These are phyloP conservation scores for Mythimna vitellina DNA, from an alignment of 2,888 invertebrate genomes.

Conservation along the genomic window DNA sequence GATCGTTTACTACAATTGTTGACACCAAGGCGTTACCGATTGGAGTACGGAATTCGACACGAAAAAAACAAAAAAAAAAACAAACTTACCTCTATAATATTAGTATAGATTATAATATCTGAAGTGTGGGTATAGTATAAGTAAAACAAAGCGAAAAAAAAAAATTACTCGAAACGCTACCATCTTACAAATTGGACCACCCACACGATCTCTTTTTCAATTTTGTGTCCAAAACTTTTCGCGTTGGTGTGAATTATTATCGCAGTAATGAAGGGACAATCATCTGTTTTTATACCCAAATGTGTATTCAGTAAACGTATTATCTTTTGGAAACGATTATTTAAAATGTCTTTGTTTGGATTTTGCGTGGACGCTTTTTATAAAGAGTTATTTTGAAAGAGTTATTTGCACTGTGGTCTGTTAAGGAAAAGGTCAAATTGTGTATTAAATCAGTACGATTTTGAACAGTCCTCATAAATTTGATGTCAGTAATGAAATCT, in stretches of 20 bases:
- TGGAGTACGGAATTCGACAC: too few species aligned
- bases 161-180: constrained; percentile 21
- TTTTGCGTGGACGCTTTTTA: constrained; percentile 23
- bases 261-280: constrained; percentile 72
- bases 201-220: constrained; percentile 60
- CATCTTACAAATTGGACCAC: constrained; percentile 41
- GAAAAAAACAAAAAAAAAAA: too few species aligned
- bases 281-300: constrained; percentile 67
- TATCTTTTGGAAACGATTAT: constrained; percentile 53
- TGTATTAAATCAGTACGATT: not conserved
- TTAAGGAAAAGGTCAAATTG: not conserved
- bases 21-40: too few species aligned
- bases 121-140: too few species aligned
- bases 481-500: not conserved
- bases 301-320: constrained; percentile 58
- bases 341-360: constrained; percentile 51
- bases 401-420: constrained; percentile 16
- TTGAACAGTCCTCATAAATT: not conserved
- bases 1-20: too few species aligned
- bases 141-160: not conserved
- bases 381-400: constrained; percentile 2
- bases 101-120: too few species aligned
- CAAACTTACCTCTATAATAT: too few species aligned
- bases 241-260: constrained; percentile 76
- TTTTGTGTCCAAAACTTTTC: constrained; percentile 75